Base-by-base conservation (phyloP, 2,888 invertebrate genomes). In the Lampropteryx suffumata region DNA sequence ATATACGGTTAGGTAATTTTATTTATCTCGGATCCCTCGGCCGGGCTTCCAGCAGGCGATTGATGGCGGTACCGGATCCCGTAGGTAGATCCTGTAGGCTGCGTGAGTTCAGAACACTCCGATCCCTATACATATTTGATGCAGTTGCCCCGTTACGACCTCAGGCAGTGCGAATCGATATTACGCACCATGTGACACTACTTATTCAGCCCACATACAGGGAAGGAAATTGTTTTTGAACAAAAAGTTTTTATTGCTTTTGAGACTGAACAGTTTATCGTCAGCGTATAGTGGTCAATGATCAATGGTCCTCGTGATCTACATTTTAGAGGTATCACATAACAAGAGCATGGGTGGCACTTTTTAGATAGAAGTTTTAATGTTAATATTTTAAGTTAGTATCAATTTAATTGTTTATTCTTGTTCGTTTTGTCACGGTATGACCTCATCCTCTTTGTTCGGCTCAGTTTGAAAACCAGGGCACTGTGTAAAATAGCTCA, bases 81-180 rank as follows among this genome's bases (percentile, higher is more conserved):
- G 45, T 61, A n/a, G n/a, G n/a, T n/a, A n/a, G 46, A 39, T 52
- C 48, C 52, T 42, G 54, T 57, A 59, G 61, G 48, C 55, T 57
- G 64, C 63, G 67, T 67, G 67, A 66, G 69, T 64, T 65, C 62
- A 65, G 67, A 69, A 74, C 65, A 65, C 62, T 63, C 61, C 59
- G 65, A 2, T 17, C 17, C 17, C 67, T 67, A 77, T 83, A 78
- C 82, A 82, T 83, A 82, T 82, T 82, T 76, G 71, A 82, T 82
- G 76, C 65, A 62, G 58, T 57, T 67, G 65, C 58, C 62, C 62
- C 53, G 62, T 60, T 53, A 63, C 61, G 69, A 59, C 61, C 61
- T 61, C 60, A 66, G 59, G 64, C 59, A 64, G 61, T 64, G 62
- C 57, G 73, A 80, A 81, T 81, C 82, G 69, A 82, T 82, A 79